Percentiles rank a stretch among this genome's conserved stretches.
Evolutionary conservation across 2,113 vertebrate genomes (phyloP).

Genomic region (Sclerurus mexicanus): DNA sequence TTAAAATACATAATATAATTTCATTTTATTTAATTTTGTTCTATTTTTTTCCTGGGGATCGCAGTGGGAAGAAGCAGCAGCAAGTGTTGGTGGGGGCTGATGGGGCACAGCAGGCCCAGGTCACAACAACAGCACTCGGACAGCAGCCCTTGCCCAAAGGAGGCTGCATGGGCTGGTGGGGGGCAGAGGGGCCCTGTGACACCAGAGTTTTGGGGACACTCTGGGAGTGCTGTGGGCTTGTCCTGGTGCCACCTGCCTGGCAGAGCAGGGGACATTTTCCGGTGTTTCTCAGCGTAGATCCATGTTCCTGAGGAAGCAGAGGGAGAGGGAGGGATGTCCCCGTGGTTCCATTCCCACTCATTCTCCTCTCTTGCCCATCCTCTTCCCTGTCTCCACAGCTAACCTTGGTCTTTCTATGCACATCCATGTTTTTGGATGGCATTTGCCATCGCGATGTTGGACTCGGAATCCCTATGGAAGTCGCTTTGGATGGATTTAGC

Average conservation of each 20-base stretch:
- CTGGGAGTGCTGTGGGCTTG: not conserved
- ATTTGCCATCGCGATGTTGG: rapidly evolving
- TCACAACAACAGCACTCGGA: rapidly evolving
- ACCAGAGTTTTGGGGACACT: not conserved
- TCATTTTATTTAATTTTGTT: rapidly evolving
- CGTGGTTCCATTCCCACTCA: rapidly evolving
- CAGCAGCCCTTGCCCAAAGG: rapidly evolving
- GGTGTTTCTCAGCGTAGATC: not conserved
- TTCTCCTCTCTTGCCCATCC: not conserved
- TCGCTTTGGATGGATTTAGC: not conserved
- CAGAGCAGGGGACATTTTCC: not conserved
- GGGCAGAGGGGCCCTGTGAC: too few species aligned
- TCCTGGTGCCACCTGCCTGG: not conserved
- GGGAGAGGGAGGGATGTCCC: rapidly evolving
- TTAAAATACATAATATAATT: rapidly evolving
- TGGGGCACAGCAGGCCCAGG: not conserved
- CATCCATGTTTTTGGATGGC: not conserved
- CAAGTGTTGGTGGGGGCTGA: not conserved
- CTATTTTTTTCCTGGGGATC: too few species aligned
- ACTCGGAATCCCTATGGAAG: not conserved
- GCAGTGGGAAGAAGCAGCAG: not conserved
- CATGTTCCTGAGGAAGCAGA: not conserved
- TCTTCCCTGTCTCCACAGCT: not conserved
- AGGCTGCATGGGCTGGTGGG: not conserved
- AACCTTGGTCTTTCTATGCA: rapidly evolving